Evolutionary conservation across 2,113 vertebrate genomes (phyloP).

Genomic region (Gobius niger): DNA sequence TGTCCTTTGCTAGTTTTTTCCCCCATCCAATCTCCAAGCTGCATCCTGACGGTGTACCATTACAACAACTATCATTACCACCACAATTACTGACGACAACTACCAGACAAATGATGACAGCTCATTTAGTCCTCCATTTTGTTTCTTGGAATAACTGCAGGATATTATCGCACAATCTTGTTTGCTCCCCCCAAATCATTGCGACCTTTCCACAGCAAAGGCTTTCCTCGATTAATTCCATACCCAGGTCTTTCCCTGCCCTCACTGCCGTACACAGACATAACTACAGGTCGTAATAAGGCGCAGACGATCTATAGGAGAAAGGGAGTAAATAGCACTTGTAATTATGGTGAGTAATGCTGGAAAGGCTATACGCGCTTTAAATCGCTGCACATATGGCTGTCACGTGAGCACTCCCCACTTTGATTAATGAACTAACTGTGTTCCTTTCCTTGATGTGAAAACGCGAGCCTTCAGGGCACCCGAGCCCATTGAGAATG

Average conservation of each 20-base stretch:
- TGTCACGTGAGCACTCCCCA: constrained; percentile 21
- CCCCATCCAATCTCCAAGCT: background rate
- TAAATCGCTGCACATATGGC: constrained; percentile 6
- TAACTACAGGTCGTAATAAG: constrained; percentile 2
- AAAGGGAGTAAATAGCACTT: constrained; percentile 16
- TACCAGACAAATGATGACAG: too few species aligned
- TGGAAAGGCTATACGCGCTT: background rate
- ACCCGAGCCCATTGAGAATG: constrained; percentile 21
- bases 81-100: background rate
- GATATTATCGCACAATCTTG: background rate
- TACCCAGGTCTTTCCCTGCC: background rate
- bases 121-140: too few species aligned
- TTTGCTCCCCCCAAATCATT: background rate
- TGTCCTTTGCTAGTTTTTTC: background rate
- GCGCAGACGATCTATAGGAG: constrained; percentile 1
- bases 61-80: background rate
- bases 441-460: constrained; percentile 21
- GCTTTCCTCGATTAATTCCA: background rate
- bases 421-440: constrained; percentile 38
- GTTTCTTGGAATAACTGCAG: background rate
- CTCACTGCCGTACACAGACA: background rate
- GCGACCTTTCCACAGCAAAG: background rate
- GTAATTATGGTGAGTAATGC: constrained; percentile 23
- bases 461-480: constrained; percentile 7
- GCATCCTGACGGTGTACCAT: background rate